Conservation (phyloP, 2,888 invertebrate genomes). For the Epistrophe eligans region DNA sequence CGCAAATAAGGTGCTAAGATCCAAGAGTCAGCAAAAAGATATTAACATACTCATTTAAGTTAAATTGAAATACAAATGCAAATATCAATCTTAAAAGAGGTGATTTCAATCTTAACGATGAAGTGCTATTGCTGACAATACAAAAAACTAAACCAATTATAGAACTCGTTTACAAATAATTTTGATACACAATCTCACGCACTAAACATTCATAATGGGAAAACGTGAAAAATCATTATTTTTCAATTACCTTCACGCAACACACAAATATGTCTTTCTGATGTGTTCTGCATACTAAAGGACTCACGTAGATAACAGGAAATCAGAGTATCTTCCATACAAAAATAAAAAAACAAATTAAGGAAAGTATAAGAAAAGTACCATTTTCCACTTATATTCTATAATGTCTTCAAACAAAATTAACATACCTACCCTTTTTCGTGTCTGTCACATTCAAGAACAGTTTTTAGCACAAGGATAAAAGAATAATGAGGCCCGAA, state of each 20-base stretch:
- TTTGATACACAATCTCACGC: neutral
- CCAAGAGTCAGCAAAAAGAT: too few species aligned
- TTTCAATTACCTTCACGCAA: constrained; percentile 33
- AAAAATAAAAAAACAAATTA: constrained; percentile 8
- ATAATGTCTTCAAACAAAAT: constrained; percentile 45
- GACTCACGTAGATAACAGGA: constrained; percentile 18
- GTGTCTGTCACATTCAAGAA: constrained; percentile 53
- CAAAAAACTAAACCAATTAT: neutral
- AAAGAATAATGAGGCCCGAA: constrained; percentile 48
- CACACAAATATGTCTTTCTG: constrained; percentile 27
- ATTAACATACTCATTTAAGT: too few species aligned
- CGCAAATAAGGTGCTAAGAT: too few species aligned
- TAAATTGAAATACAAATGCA: too few species aligned
- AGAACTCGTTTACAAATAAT: constrained; percentile 1
- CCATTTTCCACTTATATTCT: constrained; percentile 23
- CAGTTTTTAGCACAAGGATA: constrained; percentile 55
- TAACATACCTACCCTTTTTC: constrained; percentile 54
- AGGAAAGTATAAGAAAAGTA: constrained; percentile 10
- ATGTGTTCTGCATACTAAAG: constrained; percentile 18
- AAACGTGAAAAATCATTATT: constrained; percentile 22
- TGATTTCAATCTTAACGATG: too few species aligned
- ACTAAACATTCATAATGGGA: constrained; percentile 18
- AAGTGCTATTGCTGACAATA: neutral
- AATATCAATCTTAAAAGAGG: too few species aligned
- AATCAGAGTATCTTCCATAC: constrained; percentile 3